Evolutionary conservation across 2,113 vertebrate genomes (phyloP).

Genomic region (Podocnemis expansa): DNA sequence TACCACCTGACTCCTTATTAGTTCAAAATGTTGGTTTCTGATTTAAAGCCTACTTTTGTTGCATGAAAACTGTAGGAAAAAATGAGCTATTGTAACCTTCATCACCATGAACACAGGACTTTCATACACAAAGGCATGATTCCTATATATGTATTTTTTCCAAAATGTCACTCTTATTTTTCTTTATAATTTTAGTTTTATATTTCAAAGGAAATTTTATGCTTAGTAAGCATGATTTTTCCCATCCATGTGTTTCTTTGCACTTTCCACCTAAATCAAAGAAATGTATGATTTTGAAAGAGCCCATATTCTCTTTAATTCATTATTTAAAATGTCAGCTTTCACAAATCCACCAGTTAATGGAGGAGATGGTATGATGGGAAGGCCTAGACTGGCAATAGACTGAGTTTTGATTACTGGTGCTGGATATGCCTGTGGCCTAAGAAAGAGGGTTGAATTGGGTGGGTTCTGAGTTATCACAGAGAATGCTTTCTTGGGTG

Average conservation of each 20-base stretch:
- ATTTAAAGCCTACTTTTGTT: background rate
- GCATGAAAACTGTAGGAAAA: background rate
- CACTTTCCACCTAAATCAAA: background rate
- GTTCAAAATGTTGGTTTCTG: background rate
- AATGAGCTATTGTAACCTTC: background rate
- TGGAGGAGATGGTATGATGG: no score
- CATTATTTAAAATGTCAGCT: background rate
- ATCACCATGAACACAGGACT: background rate
- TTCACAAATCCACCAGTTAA: constrained; percentile 8
- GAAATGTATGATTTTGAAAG: background rate
- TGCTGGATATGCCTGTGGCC: no score
- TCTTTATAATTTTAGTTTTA: background rate
- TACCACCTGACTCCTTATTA: no score
- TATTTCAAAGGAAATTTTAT: background rate
- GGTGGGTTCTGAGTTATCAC: no score
- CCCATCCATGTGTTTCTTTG: background rate
- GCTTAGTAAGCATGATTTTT: constrained; percentile 12
- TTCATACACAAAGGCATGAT: background rate
- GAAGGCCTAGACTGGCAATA: no score
- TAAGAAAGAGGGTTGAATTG: no score
- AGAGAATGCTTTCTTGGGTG: no score
- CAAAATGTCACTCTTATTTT: background rate
- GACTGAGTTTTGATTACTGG: no score
- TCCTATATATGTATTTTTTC: background rate
- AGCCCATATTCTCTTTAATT: background rate